Evolutionary conservation across 2,888 invertebrate genomes (phyloP), one percentile per base, ranked within the genome.

Genomic region (Parelbella ahira): DNA sequence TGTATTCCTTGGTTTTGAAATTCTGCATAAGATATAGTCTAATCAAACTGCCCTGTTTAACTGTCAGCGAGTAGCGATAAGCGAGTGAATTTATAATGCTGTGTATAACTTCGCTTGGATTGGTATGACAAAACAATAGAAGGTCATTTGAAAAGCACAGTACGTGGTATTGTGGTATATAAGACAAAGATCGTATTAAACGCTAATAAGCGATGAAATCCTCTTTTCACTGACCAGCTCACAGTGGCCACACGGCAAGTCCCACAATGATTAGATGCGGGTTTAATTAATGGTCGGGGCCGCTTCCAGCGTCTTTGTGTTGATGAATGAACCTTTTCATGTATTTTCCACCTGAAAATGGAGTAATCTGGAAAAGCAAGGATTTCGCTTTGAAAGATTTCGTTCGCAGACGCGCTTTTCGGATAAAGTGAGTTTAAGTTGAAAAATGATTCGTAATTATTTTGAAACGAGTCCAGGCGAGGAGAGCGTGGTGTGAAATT

Each of bases 251-350:
- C 13, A 4, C 23, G 23, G 9, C 8, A 34, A 34, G 13, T 7
- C 23, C 23, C 29, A 30, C 25, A 19, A 32, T 32, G 32, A 39
- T 39, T 39, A 25, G 18, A 32, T 39, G 39, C 19, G 32, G 32
- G 32, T 18, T 30, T 39, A 39, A 39, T 39, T 39, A 39, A 24
- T 32, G 30, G 29, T 9, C 23, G 21, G 10, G 2, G 23, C 39
- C 25, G 6, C 39, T 39, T 30, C 23, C 23, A 30, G 29, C 9
- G 39, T 32, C 24, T 39, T 39, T 32, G 24, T 24, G 39, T 38
- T 38, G 38, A 39, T 39, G 24, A 39, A 39, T 39, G 38, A 32
- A 24, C 19, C 38, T 30, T 39, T 39, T 39, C 30, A 39, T 12
- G 24, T 39, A 29, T 13, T 39, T 24, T 15, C 38, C 21, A 32